phyloP scores from a whole-genome alignment of 1,140 invertebrate species.

The Ruditapes philippinarum region DNA sequence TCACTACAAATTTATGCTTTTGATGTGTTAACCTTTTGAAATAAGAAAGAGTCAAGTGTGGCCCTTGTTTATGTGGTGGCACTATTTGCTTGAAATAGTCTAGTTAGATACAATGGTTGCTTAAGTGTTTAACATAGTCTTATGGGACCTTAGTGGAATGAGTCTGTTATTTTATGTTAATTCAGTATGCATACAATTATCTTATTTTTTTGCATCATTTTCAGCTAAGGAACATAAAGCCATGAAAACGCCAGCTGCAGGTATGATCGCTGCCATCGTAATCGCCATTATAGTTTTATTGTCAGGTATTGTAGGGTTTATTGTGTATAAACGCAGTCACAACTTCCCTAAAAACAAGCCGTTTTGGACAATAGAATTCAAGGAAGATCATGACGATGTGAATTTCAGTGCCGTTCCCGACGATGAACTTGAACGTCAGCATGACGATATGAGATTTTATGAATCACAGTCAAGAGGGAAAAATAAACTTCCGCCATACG shows the following conservation, averaged over 20 bases:
- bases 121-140: no score
- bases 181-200: no score
- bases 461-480: slow-evolving; percentile 25
- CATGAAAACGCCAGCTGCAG: neutral
- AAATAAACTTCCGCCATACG: slow-evolving; percentile 7
- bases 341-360: slow-evolving; percentile 45
- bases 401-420: slow-evolving; percentile 63
- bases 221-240: neutral
- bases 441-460: slow-evolving; percentile 52
- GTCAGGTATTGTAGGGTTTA: slow-evolving; percentile 12
- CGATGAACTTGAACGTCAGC: slow-evolving; percentile 45
- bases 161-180: no score
- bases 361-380: slow-evolving; percentile 65
- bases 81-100: no score
- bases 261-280: slow-evolving; percentile 28
- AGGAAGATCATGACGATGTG: slow-evolving; percentile 59
- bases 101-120: no score
- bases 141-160: no score
- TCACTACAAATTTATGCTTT: no score
- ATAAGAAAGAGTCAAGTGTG: no score
- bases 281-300: neutral
- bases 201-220: no score
- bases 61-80: no score
- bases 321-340: slow-evolving; percentile 20
- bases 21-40: no score